Evolutionary conservation across 2,113 vertebrate genomes (phyloP).

Genomic region (Accipiter cooperii): DNA sequence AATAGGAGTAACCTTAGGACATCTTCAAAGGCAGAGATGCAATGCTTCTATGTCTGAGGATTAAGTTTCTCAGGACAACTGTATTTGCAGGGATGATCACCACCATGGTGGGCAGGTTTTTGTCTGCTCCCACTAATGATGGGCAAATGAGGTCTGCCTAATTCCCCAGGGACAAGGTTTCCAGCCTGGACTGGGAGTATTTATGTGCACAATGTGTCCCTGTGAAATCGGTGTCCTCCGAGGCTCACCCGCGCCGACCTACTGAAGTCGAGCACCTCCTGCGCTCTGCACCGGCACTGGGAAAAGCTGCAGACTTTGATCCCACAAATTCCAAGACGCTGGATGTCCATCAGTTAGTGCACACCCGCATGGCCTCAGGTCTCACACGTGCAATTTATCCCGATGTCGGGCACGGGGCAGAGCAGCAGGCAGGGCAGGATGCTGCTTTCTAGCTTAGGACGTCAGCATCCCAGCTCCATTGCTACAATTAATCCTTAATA

Average conservation of each 20-base stretch:
- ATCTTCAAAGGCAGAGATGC: not conserved
- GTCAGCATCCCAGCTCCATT: not conserved
- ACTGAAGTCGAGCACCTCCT: not conserved
- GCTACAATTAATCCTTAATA: not conserved
- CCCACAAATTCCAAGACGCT: fast-evolving
- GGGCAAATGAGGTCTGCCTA: not conserved
- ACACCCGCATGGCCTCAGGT: fast-evolving
- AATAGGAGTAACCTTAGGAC: not conserved
- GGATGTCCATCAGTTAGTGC: not conserved
- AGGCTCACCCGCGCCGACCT: fast-evolving
- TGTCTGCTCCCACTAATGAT: not conserved
- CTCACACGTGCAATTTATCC: not conserved
- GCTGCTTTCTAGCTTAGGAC: not conserved
- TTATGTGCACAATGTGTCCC: not conserved
- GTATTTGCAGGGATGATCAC: not conserved
- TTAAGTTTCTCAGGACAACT: not conserved
- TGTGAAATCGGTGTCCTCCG: not conserved
- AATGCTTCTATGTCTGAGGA: not conserved
- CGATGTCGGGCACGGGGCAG: fast-evolving
- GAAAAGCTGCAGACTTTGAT: not conserved
- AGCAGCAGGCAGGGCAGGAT: not conserved
- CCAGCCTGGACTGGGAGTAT: not conserved
- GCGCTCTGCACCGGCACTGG: not conserved
- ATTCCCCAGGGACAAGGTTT: not conserved
- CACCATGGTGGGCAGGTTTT: not conserved